Evolutionary conservation across 64 coral and sea anemone genomes (phyloP).

Genomic region (Dendronephthya gigantea): DNA sequence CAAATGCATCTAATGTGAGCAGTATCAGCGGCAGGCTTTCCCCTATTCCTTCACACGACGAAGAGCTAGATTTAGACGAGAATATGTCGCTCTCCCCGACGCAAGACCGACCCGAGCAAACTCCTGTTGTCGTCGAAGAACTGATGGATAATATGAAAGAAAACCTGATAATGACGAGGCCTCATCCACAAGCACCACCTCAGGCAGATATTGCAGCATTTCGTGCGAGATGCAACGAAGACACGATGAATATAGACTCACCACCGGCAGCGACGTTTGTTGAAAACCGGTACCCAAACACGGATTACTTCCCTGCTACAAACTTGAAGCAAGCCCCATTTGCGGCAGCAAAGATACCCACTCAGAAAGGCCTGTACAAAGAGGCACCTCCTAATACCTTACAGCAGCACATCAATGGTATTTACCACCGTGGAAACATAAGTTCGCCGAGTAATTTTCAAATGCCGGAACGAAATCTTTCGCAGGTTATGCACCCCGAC

Average conservation of each 20-base stretch:
- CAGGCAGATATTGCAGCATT: not conserved
- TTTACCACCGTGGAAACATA: not conserved
- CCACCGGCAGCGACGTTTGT: not conserved
- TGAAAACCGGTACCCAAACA: not conserved
- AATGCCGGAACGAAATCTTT: not conserved
- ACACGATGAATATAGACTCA: not conserved
- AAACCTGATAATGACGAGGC: not conserved
- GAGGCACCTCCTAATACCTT: not conserved
- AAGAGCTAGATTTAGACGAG: not conserved
- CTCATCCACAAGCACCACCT: not conserved
- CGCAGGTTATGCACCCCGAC: not conserved
- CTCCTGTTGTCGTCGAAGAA: not conserved
- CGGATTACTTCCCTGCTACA: not conserved
- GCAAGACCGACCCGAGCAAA: not conserved
- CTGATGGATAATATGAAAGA: slow-evolving; percentile 15
- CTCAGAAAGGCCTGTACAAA: not conserved
- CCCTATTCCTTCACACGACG: not conserved
- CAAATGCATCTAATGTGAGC: slow-evolving; percentile 6
- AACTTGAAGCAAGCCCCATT: not conserved
- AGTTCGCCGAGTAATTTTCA: not conserved
- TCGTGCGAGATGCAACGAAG: not conserved
- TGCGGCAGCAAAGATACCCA: not conserved
- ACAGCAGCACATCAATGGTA: not conserved
- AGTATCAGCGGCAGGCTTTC: not conserved
- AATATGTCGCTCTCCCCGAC: not conserved